Percentiles rank a stretch among this genome's conserved stretches.
Conservation (phyloP, 2,113 vertebrate species). For the Bothrops jararaca region DNA sequence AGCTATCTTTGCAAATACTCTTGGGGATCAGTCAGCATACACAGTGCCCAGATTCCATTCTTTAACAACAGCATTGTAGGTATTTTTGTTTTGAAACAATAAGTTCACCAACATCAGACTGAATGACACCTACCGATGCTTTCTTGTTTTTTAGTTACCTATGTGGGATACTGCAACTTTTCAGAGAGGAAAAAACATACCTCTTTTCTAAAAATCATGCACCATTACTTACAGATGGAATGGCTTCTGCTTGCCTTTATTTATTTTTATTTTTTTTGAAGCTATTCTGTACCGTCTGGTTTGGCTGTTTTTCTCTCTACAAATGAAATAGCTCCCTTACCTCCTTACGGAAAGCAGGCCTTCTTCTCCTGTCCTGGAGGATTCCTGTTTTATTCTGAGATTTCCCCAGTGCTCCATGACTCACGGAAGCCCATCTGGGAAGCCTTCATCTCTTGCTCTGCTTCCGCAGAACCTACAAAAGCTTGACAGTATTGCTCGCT, state of each 20-base stretch:
- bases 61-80: slow-evolving; percentile 1
- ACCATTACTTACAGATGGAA: slow-evolving; percentile 75
- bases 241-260: slow-evolving; percentile 68
- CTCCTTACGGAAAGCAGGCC: slow-evolving; percentile 37
- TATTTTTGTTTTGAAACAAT: not conserved
- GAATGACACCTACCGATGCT: not conserved
- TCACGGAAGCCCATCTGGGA: slow-evolving; percentile 56
- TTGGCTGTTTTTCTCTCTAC: slow-evolving; percentile 59
- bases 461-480: slow-evolving; percentile 61
- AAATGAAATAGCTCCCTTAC: slow-evolving; percentile 72
- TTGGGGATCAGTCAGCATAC: not conserved
- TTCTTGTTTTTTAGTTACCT: slow-evolving; percentile 8
- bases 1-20: not conserved
- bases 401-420: slow-evolving; percentile 56
- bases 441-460: slow-evolving; percentile 53
- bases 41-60: slow-evolving; percentile 34
- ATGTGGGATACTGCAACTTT: not conserved
- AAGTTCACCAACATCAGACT: not conserved
- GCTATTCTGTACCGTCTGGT: slow-evolving; percentile 62
- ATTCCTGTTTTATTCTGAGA: slow-evolving; percentile 66
- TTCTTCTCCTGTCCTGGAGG: not conserved
- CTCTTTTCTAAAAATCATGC: slow-evolving; percentile 39
- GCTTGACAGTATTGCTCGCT: slow-evolving; percentile 79
- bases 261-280: slow-evolving; percentile 57
- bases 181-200: not conserved